Evolutionary conservation across 2,797 vertebrate species (phyloP), one percentile per base, ranked within the genome.

Genomic region (Catamblyrhynchus diadema): DNA sequence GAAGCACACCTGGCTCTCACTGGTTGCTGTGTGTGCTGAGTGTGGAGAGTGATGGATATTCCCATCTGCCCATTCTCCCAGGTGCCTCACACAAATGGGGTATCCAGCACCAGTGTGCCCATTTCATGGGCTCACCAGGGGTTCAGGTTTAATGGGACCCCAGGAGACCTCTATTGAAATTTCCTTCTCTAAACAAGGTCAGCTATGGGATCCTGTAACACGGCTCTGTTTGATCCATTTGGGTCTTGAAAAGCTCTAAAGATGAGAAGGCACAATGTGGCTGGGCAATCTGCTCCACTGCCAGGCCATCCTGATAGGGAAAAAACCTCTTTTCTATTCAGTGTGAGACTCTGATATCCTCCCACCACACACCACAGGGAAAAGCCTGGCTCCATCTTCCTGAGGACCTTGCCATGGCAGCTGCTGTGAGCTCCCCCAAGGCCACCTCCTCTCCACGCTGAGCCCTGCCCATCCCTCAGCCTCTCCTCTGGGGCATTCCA

Each of bases 51-150:
- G 20, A 47, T 17, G 25, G 27, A 61, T 62, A 57, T 50, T 88
- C 69, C 61, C 48, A 23, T 51, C 41, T 81, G 32, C 16, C 48
- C 6, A 1, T 64, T 66, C 13, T 66, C 22, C 39, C 53, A 35
- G 27, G 12, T 6, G 15, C 2, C 28, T 78, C 45, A 64, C 41
- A 61, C 4, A 57, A 65, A 57, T 9, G 22, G 10, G n/a, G 1
- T 33, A 45, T 35, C 14, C 28, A 74, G 42, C 48, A 79, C 45
- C 27, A 24, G 3, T 0, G 0, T 32, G 47, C 4, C 15, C 9
- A 25, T 72, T 91, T 57, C 28, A 15, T 21, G n/a, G 6, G 21
- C 7, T 81, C 37, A 41, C 3, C 21, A 27, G 12, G 3, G 62
- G 45, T 41, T 35, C 19, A 45, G 25, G 21, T 82, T 47, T 60